These are phyloP conservation scores for Pterophyllum scalare DNA, from an alignment of 2,113 vertebrate species.

Conservation along the genomic window DNA sequence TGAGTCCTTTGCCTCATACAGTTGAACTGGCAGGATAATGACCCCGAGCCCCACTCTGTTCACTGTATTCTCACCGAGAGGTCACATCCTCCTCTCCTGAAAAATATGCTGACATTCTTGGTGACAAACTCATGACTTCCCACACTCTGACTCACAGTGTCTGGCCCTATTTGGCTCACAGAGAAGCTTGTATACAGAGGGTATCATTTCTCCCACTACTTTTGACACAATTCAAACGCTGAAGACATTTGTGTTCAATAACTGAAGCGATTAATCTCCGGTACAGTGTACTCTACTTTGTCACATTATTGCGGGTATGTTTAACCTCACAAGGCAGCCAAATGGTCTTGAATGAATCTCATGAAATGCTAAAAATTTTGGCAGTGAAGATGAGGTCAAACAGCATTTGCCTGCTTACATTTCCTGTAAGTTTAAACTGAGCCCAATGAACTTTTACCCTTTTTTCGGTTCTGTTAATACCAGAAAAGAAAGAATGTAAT, in stretches of 20 bases:
- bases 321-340: not conserved
- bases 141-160: slow-evolving; percentile 65
- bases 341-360: not conserved
- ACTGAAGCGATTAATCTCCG: not conserved
- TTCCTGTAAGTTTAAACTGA: slow-evolving; percentile 19
- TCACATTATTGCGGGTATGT: not conserved
- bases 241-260: not conserved
- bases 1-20: not conserved
- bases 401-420: slow-evolving; percentile 8
- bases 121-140: slow-evolving; percentile 67
- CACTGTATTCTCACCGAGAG: slow-evolving; percentile 21
- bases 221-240: not conserved
- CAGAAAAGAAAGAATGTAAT: not conserved
- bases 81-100: slow-evolving; percentile 58
- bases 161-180: slow-evolving; percentile 55
- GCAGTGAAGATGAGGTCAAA: not conserved
- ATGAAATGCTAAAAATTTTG: not conserved
- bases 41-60: not conserved
- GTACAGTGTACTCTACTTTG: not conserved
- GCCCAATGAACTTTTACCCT: not conserved
- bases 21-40: slow-evolving; percentile 1
- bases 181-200: slow-evolving; percentile 7
- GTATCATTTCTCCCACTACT: slow-evolving; percentile 20
- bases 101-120: slow-evolving; percentile 74
- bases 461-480: not conserved